Evolutionary conservation across 2,113 vertebrate species (phyloP), one percentile per base, ranked within the genome.

Genomic region (Ranitomeya variabilis): DNA sequence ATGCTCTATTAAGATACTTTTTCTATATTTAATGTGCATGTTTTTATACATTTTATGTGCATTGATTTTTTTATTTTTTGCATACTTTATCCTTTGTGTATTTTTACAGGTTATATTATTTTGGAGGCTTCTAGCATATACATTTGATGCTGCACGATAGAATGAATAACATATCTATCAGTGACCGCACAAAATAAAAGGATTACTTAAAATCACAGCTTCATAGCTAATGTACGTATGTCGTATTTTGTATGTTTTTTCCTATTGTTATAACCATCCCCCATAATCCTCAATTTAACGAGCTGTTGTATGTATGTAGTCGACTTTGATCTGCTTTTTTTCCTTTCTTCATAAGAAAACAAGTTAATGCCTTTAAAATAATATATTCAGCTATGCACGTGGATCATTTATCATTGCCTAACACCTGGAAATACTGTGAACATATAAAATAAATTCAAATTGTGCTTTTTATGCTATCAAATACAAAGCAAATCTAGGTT

Each of bases 311-410:
- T 66, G 26, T 45, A 66, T 21, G 15, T 26, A 64, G 80, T 80
- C 19, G 15, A 45, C 80, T 83, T 66, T 66, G 80, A 83, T 51
- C 57, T 83, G 62, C 62, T 31, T 83, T 79, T 45, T 79, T 79
- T 77, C 73, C 74, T 14, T 54, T 79, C 12, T 79, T 51, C 52
- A 60, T 66, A 62, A 62, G 80, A 60, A 83, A 21, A 83, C 54
- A 55, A 78, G 76, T 23, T 79, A 26, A 57, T 79, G 54, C 4
- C n/a, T 79, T 79, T 55, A 79, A 57, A 23, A 55, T 78, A 54
- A 79, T 54, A 57, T 23, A 55, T 54, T 79, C 13, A 57, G 52
- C 77, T 79, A 26, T 79, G 21, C n/a, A 55, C n/a, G 77, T 23
- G 52, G 77, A 55, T 79, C 52, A 79, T 79, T 57, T 79, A 57